A percentile compares a stretch with the other conserved stretches of the same genome.
Evolutionary conservation across 2,888 invertebrate genomes (phyloP).

Genomic region (Chrysopilus asiliformis): DNA sequence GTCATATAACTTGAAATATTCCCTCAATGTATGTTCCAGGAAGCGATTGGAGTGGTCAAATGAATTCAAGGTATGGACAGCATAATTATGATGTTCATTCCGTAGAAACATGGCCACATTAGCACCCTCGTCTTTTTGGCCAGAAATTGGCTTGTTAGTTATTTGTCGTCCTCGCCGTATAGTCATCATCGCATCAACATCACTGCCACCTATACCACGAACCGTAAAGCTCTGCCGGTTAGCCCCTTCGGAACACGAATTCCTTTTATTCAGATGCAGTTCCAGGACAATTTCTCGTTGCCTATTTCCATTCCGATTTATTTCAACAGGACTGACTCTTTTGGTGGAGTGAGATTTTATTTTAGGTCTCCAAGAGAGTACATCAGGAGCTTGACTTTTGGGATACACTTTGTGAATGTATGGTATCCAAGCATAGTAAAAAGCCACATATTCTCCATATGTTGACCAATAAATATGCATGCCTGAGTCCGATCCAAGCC

Average conservation of each 20-base stretch:
- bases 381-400: too few species aligned
- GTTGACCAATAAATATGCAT: slow-evolving; percentile 35
- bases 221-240: neutral
- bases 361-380: too few species aligned
- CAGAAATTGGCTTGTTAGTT: slow-evolving; percentile 27
- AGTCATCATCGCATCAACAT: too few species aligned
- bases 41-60: too few species aligned
- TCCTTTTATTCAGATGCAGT: neutral
- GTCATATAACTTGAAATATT: too few species aligned
- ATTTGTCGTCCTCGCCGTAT: slow-evolving; percentile 10
- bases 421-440: too few species aligned
- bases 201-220: too few species aligned
- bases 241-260: neutral
- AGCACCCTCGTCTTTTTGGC: slow-evolving; percentile 28
- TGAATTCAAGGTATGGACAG: slow-evolving; percentile 7
- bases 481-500: slow-evolving; percentile 18
- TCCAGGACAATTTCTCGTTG: neutral
- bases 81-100: slow-evolving; percentile 26
- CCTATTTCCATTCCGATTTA: neutral
- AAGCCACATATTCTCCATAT: slow-evolving; percentile 17
- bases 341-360: too few species aligned
- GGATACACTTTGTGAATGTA: too few species aligned
- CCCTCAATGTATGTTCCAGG: too few species aligned
- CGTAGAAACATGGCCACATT: slow-evolving; percentile 30
- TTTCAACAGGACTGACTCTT: too few species aligned